Conservation (phyloP, 1,140 invertebrate genomes). For the Ceratoteleas bidentatus region DNA sequence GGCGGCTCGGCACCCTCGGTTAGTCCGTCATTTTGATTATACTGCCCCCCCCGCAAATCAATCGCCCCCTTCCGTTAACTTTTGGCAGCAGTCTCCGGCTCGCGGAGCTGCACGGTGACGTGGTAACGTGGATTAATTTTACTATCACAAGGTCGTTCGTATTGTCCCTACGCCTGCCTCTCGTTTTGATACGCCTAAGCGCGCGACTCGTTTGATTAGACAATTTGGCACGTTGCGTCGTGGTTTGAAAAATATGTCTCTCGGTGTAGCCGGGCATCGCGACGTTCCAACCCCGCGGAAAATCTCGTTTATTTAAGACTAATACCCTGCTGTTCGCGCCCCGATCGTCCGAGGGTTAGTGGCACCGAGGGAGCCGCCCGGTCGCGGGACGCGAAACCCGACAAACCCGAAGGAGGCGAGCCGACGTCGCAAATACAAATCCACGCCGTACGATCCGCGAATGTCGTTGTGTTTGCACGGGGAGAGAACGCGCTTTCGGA, state of each 20-base stretch:
- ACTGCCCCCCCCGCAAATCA: no score
- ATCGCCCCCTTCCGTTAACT: slow-evolving; percentile 8
- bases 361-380: slow-evolving; percentile 11
- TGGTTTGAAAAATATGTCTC: slow-evolving; percentile 52
- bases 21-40: slow-evolving; percentile 32
- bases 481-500: no score
- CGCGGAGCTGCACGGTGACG: slow-evolving; percentile 20
- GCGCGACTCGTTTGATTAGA: slow-evolving; percentile 45
- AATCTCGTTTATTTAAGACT: slow-evolving; percentile 17
- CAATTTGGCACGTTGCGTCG: slow-evolving; percentile 48
- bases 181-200: slow-evolving; percentile 32
- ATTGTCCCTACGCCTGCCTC: slow-evolving; percentile 45
- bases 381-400: slow-evolving; percentile 17
- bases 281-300: slow-evolving; percentile 14
- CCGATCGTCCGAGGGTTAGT: slow-evolving; percentile 29
- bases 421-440: slow-evolving; percentile 52
- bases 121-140: slow-evolving; percentile 27
- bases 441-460: slow-evolving; percentile 46
- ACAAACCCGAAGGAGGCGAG: slow-evolving; percentile 35
- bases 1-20: no score
- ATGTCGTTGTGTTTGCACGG: no score
- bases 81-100: slow-evolving; percentile 44
- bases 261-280: slow-evolving; percentile 40
- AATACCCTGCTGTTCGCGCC: slow-evolving; percentile 46
- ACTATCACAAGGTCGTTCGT: slow-evolving; percentile 51